Base-by-base conservation (phyloP, 1,140 invertebrate species). In the Drosophila orena region DNA sequence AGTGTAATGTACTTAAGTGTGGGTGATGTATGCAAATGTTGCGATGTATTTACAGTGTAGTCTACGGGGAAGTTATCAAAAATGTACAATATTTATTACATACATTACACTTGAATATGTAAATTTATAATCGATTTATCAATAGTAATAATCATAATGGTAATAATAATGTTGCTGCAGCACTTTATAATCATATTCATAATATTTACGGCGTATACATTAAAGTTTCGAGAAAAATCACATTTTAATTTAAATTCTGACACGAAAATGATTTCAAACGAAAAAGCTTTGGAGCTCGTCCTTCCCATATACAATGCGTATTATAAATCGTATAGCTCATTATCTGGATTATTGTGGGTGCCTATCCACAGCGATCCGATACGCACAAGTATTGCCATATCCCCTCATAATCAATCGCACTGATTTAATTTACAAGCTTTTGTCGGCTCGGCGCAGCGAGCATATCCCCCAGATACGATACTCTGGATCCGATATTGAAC, bases 201-300 rank as follows among this genome's bases (percentile, higher is more conserved):
- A 86, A 89, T 89, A 89, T 84, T 89, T 89, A 89, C 79, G 72
- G 84, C 84, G 84, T 89, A 89, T 89, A 89, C 84, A 84, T 89
- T 89, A 84, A 89, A 84, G 84, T 89, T 89, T 89, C 84, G 79
- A 89, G 85, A 89, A 89, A 88, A 89, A 89, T 89, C 84, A 89
- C 84, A 89, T 89, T 89, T 89, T 73, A 89, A 89, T 89, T 80
- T 90, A 89, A 89, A 89, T 89, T 89, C 77, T 71, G 77, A 89
- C 77, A 89, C 66, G 68, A 77, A 89, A 89, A 78, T 66, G 59
- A 64, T 61, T 59, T 84, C 50, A 68, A 88, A 89, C 84, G 73
- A 89, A 89, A 80, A 84, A 89, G 85, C 84, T 37, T 61, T 55
- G 22, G 42, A 65, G 56, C 49, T 70, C 40, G 40, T 43, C 69